Base-by-base conservation (phyloP, 2,113 vertebrate species). In the Gobiocypris rarus region DNA sequence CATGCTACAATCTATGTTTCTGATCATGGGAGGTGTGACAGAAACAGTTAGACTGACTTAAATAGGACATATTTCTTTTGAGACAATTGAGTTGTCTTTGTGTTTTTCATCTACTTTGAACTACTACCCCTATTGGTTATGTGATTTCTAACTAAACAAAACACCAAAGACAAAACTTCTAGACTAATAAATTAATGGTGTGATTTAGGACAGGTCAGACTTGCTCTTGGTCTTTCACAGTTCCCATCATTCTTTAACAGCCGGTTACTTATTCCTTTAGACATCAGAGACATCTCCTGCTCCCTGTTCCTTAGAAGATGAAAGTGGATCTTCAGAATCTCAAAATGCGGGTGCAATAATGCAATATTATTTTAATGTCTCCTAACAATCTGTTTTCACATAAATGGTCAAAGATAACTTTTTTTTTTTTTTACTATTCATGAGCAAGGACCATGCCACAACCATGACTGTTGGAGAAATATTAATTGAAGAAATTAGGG, bases 11-110 rank as follows among this genome's bases (percentile, higher is more conserved):
- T 63, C 63, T 28, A 34, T 63, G 45, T 28, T 77, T 79, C 22
- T 56, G 56, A 83, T 81, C 31, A 67, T 22, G n/a, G 80, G 24
- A 54, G n/a, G 28, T 77, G 74, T 14, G 13, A 52, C 31, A 41
- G 7, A 75, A 76, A 67, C n/a, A 56, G 13, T 43, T n/a, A 22
- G 24, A 50, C 13, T 61, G 73, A 76, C 73, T 76, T 78, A 83
- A 85, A 82, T 63, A 83, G 86, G 83, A 58, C 45, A 43, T 43
- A 48, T 74, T 61, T 50, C 63, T n/a, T 58, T 58, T 82, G 28
- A 45, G 50, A 9, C 15, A 59, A 52, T 28, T n/a, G 14, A 63
- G 63, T 61, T 70, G 15, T 34, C 75, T 48, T 15, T 17, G 52
- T 43, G 9, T 17, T 70, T 52, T 85, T 56, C 3, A 22, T 84